These are phyloP conservation scores for Galeruca laticollis DNA, from an alignment of 2,888 invertebrate species.

Conservation along the genomic window DNA sequence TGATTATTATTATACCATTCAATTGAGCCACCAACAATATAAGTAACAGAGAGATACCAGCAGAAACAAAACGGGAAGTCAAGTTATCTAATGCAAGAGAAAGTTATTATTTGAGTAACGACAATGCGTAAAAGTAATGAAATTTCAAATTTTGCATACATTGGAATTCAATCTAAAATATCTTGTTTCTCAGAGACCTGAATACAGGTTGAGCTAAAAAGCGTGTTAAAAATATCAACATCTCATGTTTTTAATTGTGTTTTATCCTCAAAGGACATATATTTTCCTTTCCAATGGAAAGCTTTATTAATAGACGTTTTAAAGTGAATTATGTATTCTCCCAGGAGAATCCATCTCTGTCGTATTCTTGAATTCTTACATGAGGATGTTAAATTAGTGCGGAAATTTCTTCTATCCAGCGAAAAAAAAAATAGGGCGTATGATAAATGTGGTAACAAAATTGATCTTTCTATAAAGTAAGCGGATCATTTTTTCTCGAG, in stretches of 20 bases:
- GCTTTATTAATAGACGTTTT: background rate
- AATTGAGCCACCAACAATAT: no score
- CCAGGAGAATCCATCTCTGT: background rate
- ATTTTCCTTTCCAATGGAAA: slow-evolving; percentile 1
- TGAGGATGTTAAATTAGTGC: background rate
- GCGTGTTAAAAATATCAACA: no score
- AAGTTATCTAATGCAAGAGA: no score
- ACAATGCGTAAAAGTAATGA: no score
- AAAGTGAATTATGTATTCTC: slow-evolving; percentile 4
- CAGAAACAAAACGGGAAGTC: no score
- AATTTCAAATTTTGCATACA: no score
- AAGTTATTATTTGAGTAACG: no score
- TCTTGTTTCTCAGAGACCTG: background rate
- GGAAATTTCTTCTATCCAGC: background rate
- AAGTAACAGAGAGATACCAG: no score
- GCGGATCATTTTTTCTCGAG: background rate
- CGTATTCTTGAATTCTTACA: slow-evolving; percentile 2
- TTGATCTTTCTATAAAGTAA: background rate
- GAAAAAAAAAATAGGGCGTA: background rate
- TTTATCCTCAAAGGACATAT: slow-evolving; percentile 4
- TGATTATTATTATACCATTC: no score
- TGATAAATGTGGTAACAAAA: background rate
- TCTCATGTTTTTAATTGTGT: background rate
- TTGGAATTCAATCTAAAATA: no score
- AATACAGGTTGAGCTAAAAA: no score